Percentiles rank a stretch among this genome's conserved stretches.
Conservation (phyloP, 1,140 invertebrate genomes). For the Zaprionus capensis region DNA sequence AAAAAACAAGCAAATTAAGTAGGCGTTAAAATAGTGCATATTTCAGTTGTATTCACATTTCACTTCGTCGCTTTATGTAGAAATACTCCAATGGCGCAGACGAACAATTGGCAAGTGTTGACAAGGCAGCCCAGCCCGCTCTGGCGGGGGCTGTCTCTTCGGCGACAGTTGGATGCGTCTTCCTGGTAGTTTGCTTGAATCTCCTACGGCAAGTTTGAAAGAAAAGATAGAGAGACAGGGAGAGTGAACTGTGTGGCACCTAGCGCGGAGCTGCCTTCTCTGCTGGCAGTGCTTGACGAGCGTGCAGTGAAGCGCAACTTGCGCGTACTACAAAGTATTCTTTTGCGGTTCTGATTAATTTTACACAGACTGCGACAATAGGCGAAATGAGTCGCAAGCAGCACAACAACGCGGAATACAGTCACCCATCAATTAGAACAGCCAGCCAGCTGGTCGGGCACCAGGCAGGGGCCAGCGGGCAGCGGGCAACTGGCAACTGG, state of each 20-base stretch:
- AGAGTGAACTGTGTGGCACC: constrained; percentile 30
- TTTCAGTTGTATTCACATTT: constrained; percentile 63
- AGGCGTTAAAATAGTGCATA: constrained; percentile 84
- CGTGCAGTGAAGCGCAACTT: constrained; percentile 22
- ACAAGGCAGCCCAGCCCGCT: constrained; percentile 38
- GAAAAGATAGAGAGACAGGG: constrained; percentile 16
- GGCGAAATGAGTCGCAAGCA: constrained; percentile 57
- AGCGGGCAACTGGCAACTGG: neutral
- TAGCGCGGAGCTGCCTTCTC: constrained; percentile 37
- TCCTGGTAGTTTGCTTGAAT: neutral
- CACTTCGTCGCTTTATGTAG: constrained; percentile 53
- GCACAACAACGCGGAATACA: constrained; percentile 9
- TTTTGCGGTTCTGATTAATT: constrained; percentile 58
- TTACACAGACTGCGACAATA: constrained; percentile 76
- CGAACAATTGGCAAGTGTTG: constrained; percentile 80
- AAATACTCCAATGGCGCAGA: constrained; percentile 66
- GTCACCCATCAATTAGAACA: constrained; percentile 45
- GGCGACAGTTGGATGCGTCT: constrained; percentile 9
- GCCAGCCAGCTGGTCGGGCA: neutral
- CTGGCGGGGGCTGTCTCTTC: neutral
- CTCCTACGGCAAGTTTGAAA: neutral
- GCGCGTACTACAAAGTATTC: constrained; percentile 2
- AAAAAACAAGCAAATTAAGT: constrained; percentile 81
- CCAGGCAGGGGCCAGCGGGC: neutral
- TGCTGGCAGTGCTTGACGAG: constrained; percentile 41